Base-by-base conservation (phyloP, 2,113 vertebrate species). In the Hyperoodon ampullatus region DNA sequence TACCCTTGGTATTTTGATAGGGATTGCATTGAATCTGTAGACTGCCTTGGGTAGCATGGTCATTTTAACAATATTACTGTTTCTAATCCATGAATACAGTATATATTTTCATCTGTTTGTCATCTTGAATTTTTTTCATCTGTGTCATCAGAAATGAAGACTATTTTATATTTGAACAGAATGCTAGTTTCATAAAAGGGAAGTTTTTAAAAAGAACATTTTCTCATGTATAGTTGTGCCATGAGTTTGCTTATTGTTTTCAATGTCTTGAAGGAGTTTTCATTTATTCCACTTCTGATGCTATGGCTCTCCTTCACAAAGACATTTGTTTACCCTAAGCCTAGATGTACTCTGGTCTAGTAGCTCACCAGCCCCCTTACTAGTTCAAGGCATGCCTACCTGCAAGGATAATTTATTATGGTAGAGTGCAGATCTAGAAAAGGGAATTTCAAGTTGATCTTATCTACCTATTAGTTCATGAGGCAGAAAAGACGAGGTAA, bases 151-250 rank as follows among this genome's bases (percentile, higher is more conserved):
- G 77, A 58, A 24, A 24, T 58, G 18, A 89, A 94, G 9, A 50
- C 61, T 24, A n/a, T 33, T 97, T 96, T 93, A 75, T 92, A 58
- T 33, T 66, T 33, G 53, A 95, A 15, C 21, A 95, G 86, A n/a
- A 23, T 95, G 96, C 65, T 58, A 85, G 5, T 2, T 30, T 93
- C 96, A 87, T 91, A 95, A 95, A 93, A 65, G 35, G 5, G 23
- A 90, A 81, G 90, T 24, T 33, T 78, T 35, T 84, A 15, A 23
- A 71, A 92, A 80, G 21, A 28, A 2, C 90, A 88, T 86, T 95
- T 93, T 61, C 19, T 84, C 50, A 72, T 91, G 1, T 33, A 1
- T 47, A 82, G 8, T 85, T 70, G 77, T 97, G 26, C 3, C 50
- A 26, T 94, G 63, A 88, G 94, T 96, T 75, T 91, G 21, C 4